Evolutionary conservation across 2,888 invertebrate genomes (phyloP).

Genomic region (Drosophila kambysellisi): DNA sequence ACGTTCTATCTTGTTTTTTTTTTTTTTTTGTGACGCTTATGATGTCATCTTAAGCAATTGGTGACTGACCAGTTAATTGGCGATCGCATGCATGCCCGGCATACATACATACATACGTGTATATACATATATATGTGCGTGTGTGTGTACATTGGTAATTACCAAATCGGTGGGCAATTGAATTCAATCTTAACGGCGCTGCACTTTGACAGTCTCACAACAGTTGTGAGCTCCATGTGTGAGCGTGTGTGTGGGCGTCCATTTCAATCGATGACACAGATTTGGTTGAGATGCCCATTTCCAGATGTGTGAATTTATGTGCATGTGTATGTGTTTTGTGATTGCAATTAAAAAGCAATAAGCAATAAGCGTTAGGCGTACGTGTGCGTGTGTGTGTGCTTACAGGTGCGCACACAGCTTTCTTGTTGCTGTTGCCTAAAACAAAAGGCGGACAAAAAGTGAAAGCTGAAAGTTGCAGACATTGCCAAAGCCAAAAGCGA

Average conservation of each 20-base stretch:
- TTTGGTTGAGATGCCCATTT: conserved; percentile 37
- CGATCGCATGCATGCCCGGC: background rate
- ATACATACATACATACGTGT: background rate
- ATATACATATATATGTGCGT: background rate
- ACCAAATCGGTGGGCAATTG: conserved; percentile 3
- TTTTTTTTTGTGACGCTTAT: conserved; percentile 21
- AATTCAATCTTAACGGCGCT: conserved; percentile 11
- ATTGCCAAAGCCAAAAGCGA: conserved; percentile 50
- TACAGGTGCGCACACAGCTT: conserved; percentile 50
- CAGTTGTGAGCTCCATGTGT: background rate
- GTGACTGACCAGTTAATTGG: conserved; percentile 28
- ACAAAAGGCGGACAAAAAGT: conserved; percentile 70
- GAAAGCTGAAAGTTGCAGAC: conserved; percentile 72
- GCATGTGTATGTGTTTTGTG: conserved; percentile 12
- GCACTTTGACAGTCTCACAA: conserved; percentile 17
- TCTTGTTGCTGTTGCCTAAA: conserved; percentile 47
- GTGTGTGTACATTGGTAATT: conserved; percentile 12
- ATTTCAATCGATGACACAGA: conserved; percentile 40
- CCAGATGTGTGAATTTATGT: background rate
- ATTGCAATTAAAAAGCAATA: conserved; percentile 63
- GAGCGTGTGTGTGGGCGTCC: conserved; percentile 30
- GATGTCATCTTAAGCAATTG: conserved; percentile 56
- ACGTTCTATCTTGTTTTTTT: background rate
- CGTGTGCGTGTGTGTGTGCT: background rate
- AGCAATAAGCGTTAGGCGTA: conserved; percentile 56